Percentiles rank a stretch among this genome's conserved stretches.
Conservation (phyloP, 2,888 invertebrate genomes). For the Drosophila limbata region DNA sequence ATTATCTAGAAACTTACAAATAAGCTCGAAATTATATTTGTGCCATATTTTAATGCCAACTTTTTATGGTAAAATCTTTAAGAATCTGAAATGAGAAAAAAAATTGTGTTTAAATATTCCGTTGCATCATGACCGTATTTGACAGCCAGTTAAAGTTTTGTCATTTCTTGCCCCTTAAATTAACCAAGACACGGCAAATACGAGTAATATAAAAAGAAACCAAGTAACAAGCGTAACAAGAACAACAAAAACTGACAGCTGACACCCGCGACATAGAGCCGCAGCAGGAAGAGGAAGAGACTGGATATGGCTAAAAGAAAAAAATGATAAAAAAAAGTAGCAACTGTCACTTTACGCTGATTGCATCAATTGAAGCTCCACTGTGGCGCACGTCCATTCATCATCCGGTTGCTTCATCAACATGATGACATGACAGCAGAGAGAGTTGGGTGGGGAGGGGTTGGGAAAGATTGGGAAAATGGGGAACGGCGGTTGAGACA, state of each 20-base stretch:
- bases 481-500: conserved; percentile 60
- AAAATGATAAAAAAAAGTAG: conserved; percentile 21
- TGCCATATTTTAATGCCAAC: too few species aligned
- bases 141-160: conserved; percentile 8
- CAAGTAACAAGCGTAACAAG: conserved; percentile 22
- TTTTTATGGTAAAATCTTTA: too few species aligned
- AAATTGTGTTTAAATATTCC: too few species aligned
- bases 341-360: conserved; percentile 80
- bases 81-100: too few species aligned
- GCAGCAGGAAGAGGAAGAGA: conserved; percentile 21
- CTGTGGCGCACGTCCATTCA: conserved; percentile 81
- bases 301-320: conserved; percentile 1
- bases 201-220: conserved; percentile 2
- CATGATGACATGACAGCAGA: conserved; percentile 78
- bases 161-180: conserved; percentile 9
- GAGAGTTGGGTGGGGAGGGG: neutral
- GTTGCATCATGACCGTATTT: neutral
- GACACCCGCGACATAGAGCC: conserved; percentile 54
- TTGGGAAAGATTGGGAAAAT: neutral
- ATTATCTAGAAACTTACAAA: too few species aligned
- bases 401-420: conserved; percentile 81
- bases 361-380: conserved; percentile 81
- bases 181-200: conserved; percentile 29
- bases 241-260: conserved; percentile 48
- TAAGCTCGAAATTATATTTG: too few species aligned